phyloP scores from a whole-genome alignment of 2,113 vertebrate genomes.

The Mormyrus iriodes region DNA sequence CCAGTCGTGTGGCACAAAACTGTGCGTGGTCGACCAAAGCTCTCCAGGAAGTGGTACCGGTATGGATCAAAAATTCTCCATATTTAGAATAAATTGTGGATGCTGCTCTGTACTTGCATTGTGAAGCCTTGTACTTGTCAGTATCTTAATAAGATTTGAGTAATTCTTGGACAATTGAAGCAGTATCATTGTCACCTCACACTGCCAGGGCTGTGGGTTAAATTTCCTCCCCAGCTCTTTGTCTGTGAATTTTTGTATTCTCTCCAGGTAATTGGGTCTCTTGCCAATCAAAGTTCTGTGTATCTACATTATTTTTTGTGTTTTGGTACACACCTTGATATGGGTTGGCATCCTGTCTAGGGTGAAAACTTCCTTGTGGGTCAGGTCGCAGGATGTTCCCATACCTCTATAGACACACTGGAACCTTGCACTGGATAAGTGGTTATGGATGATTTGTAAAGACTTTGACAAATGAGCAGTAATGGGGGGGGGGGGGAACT shows the following conservation, averaged over 20 bases:
- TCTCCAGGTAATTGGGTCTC: background rate
- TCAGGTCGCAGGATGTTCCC: background rate
- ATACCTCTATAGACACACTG: background rate
- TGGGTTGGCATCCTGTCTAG: background rate
- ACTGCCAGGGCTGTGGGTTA: background rate
- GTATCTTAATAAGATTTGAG: background rate
- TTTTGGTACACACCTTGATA: background rate
- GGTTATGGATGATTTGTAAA: background rate
- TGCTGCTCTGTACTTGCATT: background rate
- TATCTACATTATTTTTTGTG: background rate
- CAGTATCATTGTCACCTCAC: background rate
- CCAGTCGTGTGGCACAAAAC: slow-evolving; percentile 99
- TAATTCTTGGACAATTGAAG: background rate
- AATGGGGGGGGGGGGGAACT: background rate
- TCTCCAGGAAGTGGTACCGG: slow-evolving; percentile 98
- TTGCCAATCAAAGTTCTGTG: background rate
- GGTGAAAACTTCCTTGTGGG: background rate
- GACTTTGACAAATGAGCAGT: background rate
- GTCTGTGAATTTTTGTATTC: background rate
- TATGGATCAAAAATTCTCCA: slow-evolving; percentile 46
- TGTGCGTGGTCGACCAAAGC: slow-evolving; percentile 86
- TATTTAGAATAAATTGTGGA: background rate
- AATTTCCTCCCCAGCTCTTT: background rate
- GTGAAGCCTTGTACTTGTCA: background rate
- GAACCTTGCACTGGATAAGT: background rate